Percentiles rank a stretch among this genome's conserved stretches.
Conservation (phyloP, 2,797 vertebrate genomes). For the Argentina silus region DNA sequence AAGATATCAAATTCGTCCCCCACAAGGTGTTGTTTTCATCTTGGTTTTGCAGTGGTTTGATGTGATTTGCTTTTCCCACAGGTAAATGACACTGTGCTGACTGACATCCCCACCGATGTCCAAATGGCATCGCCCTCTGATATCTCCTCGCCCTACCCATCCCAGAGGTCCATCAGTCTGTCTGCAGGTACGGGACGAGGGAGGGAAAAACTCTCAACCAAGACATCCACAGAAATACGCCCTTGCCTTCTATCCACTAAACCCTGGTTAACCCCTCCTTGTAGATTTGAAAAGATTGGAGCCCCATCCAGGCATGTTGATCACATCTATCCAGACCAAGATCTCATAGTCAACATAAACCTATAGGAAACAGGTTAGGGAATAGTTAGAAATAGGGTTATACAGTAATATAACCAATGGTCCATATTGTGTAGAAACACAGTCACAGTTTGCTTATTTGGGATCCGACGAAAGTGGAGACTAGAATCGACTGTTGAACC, state of each 20-base stretch:
- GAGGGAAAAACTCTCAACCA: not conserved
- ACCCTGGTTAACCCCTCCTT: not conserved
- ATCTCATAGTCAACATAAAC: not conserved
- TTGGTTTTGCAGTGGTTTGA: slow-evolving; percentile 1
- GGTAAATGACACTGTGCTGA: slow-evolving; percentile 77
- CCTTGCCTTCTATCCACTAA: not conserved
- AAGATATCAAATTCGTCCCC: not conserved
- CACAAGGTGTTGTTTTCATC: not conserved
- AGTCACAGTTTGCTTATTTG: slow-evolving; percentile 19
- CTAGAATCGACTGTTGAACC: slow-evolving; percentile 47
- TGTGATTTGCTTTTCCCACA: slow-evolving; percentile 44
- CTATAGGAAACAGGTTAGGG: not conserved
- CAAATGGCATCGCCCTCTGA: slow-evolving; percentile 67
- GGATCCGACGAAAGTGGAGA: slow-evolving; percentile 23
- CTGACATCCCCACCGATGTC: slow-evolving; percentile 61
- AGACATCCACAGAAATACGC: not conserved
- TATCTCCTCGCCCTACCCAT: slow-evolving; percentile 77
- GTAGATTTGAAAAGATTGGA: not conserved
- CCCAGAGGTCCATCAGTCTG: slow-evolving; percentile 76
- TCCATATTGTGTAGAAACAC: not conserved
- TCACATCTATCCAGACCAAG: not conserved
- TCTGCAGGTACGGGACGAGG: slow-evolving; percentile 71
- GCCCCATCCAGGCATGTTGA: not conserved
- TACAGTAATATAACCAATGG: not conserved
- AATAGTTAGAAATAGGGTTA: not conserved